Evolutionary conservation across 2,113 vertebrate species (phyloP).

Genomic region (Ptilorrhoa leucosticta): DNA sequence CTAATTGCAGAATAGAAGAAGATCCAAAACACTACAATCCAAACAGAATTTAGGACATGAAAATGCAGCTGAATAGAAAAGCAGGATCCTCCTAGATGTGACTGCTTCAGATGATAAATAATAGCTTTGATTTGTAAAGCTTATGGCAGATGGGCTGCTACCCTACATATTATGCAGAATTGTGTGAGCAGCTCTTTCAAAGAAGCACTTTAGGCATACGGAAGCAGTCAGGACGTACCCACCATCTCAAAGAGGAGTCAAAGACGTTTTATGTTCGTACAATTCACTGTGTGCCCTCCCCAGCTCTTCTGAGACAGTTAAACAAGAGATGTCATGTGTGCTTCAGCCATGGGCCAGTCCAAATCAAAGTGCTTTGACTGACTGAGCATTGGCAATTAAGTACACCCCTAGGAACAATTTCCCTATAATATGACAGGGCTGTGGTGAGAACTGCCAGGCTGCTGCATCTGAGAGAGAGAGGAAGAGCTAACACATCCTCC

Average conservation of each 20-base stretch:
- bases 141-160: not conserved
- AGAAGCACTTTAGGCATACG: not conserved
- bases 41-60: not conserved
- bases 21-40: not conserved
- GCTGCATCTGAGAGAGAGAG: not conserved
- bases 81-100: not conserved
- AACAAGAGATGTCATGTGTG: not conserved
- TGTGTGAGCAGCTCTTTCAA: not conserved
- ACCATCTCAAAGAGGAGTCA: not conserved
- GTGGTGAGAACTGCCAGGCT: not conserved
- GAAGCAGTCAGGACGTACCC: rapidly evolving
- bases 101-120: not conserved
- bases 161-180: not conserved
- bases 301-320: not conserved
- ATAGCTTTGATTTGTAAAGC: not conserved
- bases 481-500: not conserved
- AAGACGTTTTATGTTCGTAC: not conserved
- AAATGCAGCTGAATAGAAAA: not conserved
- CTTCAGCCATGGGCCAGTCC: not conserved
- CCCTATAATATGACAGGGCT: not conserved
- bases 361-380: not conserved
- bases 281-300: not conserved
- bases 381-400: not conserved
- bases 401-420: not conserved
- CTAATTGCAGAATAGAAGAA: not conserved